Base-by-base conservation (phyloP, 2,888 invertebrate genomes). In the Heliconius ethilla region DNA sequence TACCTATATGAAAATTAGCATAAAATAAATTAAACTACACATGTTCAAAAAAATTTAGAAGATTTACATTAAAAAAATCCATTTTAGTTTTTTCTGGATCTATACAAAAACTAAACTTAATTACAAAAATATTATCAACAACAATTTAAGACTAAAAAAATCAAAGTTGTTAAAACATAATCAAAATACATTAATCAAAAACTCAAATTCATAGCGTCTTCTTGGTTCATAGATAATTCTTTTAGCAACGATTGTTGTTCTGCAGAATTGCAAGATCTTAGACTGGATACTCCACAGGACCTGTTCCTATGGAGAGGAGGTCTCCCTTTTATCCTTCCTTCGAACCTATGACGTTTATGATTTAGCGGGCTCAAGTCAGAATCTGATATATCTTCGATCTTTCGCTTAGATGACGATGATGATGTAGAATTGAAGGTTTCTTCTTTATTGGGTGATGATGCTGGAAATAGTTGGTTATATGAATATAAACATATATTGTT, bases 341-440 rank as follows among this genome's bases (percentile, higher is more conserved):
- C 89, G 80, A 89, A 94, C 74, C 92, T 94, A 33, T 91, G 89
- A 13, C 90, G 88, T 79, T 95, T 95, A 79, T 92, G 92, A 82
- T 92, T 92, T 3, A 94, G 76, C 0, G 95, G 94, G 80, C 94
- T 94, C 7, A 84, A 75, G 1, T 90, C 91, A 0, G 85, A 82
- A 77, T 93, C 93, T 0, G 91, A 88, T 45, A 91, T 82, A 15
- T 92, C 92, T 1, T 88, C 87, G 25, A 86, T 88, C 82, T 94
- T 94, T 1, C 94, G 85, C 79, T 94, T 94, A 0, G 90, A 89
- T 0, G 90, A 87, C 33, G 92, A 93, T 51, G 92, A 92, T 11
- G 89, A 86, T 7, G 84, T 83, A 6, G 90, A 89, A 65, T 90
- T 74, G 45, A 74, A 74, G 1, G 74, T 74, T 65, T 65, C 74